Percentiles rank a stretch among this genome's conserved stretches.
Evolutionary conservation across 2,797 vertebrate species (phyloP).

Genomic region (Leptodactylus fallax): DNA sequence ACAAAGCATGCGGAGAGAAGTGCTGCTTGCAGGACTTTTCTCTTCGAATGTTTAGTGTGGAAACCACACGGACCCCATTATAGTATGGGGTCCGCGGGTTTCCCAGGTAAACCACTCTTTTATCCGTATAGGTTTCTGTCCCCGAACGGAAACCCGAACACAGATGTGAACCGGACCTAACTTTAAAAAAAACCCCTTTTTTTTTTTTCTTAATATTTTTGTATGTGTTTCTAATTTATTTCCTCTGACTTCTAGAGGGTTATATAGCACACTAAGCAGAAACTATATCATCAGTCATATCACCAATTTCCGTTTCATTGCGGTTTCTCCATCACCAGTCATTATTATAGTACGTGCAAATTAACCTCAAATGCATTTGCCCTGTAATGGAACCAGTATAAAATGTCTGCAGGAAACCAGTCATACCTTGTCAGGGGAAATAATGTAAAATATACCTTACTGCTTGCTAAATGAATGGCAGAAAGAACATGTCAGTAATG

Average conservation of each 20-base stretch:
- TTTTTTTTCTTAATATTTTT: too few species aligned
- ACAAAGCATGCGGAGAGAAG: too few species aligned
- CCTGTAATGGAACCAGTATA: constrained; percentile 16
- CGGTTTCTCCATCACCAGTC: not conserved
- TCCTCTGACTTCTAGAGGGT: not conserved
- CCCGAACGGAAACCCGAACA: too few species aligned
- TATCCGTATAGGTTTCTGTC: too few species aligned
- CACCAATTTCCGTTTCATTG: not conserved
- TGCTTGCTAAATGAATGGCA: not conserved
- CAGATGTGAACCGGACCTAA: too few species aligned
- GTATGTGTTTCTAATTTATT: not conserved
- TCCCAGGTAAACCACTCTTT: too few species aligned
- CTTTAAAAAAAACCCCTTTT: too few species aligned
- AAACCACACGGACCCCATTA: too few species aligned
- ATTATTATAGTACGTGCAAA: not conserved
- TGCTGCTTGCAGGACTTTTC: too few species aligned
- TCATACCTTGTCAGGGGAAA: not conserved
- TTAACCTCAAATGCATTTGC: constrained; percentile 1
- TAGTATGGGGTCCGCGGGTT: too few species aligned
- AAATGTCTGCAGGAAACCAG: constrained; percentile 22
- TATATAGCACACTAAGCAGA: not conserved
- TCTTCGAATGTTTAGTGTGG: too few species aligned
- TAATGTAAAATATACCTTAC: not conserved
- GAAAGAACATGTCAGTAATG: not conserved
- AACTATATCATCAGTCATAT: not conserved